Percentiles rank a stretch among this genome's conserved stretches.
These are phyloP conservation scores for Cyclopterus lumpus DNA, from an alignment of 2,797 vertebrate species.

Conservation along the genomic window DNA sequence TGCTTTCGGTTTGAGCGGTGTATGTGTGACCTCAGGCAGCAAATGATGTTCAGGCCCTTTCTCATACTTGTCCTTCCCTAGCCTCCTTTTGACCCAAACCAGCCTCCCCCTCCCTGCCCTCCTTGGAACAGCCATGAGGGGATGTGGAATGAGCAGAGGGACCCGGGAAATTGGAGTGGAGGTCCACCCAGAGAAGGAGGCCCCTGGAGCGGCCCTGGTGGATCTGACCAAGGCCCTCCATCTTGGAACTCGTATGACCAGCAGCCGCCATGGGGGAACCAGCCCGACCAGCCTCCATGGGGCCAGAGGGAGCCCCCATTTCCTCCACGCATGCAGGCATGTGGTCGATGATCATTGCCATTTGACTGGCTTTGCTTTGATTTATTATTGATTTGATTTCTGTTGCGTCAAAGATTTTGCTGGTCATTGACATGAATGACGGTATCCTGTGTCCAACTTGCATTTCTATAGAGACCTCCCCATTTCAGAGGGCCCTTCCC, in stretches of 20 bases:
- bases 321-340: conserved; percentile 88
- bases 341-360: conserved; percentile 46
- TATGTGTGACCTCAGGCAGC: background rate
- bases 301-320: conserved; percentile 96
- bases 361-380: background rate
- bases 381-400: background rate
- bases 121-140: conserved; percentile 98
- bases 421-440: background rate
- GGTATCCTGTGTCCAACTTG: background rate
- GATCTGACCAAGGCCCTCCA: conserved; percentile 87
- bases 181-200: conserved; percentile 88
- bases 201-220: conserved; percentile 88
- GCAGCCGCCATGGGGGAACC: conserved; percentile 92
- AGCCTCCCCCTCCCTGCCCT: conserved; percentile 94
- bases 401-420: background rate
- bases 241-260: conserved; percentile 94
- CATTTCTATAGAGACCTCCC: conserved; percentile 86
- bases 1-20: background rate
- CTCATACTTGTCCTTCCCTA: conserved; percentile 33
- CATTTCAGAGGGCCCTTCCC: conserved; percentile 97
- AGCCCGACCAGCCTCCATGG: conserved; percentile 96
- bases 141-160: conserved; percentile 95
- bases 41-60: background rate
- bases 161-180: conserved; percentile 94
- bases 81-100: conserved; percentile 85